Evolutionary conservation across 2,797 vertebrate genomes (phyloP), one percentile per base, ranked within the genome.

Genomic region (Salmo trutta): DNA sequence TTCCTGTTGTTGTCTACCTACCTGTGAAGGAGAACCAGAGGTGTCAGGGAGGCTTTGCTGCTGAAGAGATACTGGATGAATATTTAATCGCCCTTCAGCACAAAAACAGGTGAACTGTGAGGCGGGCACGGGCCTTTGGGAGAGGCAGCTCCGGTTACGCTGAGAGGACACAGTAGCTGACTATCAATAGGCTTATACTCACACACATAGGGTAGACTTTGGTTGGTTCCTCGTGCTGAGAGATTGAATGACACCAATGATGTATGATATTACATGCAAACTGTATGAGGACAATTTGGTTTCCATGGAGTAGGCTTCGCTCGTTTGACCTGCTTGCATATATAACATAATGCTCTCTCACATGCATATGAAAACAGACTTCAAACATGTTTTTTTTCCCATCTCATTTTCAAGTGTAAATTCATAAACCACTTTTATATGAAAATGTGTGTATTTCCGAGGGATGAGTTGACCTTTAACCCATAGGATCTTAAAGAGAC

Each of bases 1-100:
- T 74, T 84, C 77, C 7, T 41, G 24, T 36, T 70, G n/a, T 76
- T 70, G n/a, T 76, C 27, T 78, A 66, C 80, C 71, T 76, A 72
- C 75, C 76, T 89, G 64, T 88, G 75, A 92, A 95, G 94, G 91
- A 91, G 83, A 76, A 59, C n/a, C 88, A 89, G 77, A 83, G 81
- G 81, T 86, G 79, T 84, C 89, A 86, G 84, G 83, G 73, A 81
- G 88, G 94, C 90, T 93, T 94, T 87, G 91, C 94, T 81, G 94
- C 96, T 82, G 96, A 97, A 87, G 95, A 97, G 91, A 94, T 94
- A 86, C 95, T 97, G 81, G 96, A 99, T 80, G 96, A 99, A 94
- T 97, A 98, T 95, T 95, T 99, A 95, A 96, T 97, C 87, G 86
- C 86, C 74, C 95, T 99, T 82, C 98, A 99, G 92, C 96, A 96